Evolutionary conservation across 2,888 invertebrate species (phyloP).

Genomic region (Andricus curvator): DNA sequence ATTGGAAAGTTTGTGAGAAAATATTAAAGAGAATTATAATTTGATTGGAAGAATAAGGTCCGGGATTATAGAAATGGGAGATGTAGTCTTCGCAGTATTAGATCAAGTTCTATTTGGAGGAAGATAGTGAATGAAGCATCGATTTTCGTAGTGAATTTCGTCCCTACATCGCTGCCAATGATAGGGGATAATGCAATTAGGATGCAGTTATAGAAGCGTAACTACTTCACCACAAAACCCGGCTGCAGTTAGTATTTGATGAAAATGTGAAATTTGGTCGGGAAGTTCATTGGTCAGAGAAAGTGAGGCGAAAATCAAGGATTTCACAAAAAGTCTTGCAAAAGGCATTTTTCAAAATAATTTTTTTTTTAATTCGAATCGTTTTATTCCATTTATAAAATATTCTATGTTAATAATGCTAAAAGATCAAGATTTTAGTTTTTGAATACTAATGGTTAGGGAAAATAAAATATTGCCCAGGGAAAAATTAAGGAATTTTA

Average conservation of each 20-base stretch:
- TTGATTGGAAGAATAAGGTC: background rate
- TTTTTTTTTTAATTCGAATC: too few species aligned
- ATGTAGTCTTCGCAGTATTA: background rate
- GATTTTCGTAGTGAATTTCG: background rate
- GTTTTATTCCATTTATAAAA: too few species aligned
- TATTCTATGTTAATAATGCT: too few species aligned
- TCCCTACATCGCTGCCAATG: slow-evolving; percentile 11
- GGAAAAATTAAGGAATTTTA: too few species aligned
- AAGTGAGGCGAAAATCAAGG: too few species aligned
- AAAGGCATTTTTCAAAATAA: too few species aligned
- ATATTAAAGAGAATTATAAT: background rate
- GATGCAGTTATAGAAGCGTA: slow-evolving; percentile 6
- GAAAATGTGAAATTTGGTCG: background rate
- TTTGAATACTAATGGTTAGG: too few species aligned
- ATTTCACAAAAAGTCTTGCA: too few species aligned
- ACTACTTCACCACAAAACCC: slow-evolving; percentile 23
- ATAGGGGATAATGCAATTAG: slow-evolving; percentile 28
- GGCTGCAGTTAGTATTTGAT: background rate
- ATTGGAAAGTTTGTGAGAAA: background rate
- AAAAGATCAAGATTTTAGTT: too few species aligned
- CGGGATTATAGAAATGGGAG: background rate
- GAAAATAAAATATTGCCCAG: too few species aligned
- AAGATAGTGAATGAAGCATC: background rate
- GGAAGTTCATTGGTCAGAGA: too few species aligned
- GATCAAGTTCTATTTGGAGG: background rate